Conservation (phyloP, 2,797 vertebrate genomes). For the Mus spretus region DNA sequence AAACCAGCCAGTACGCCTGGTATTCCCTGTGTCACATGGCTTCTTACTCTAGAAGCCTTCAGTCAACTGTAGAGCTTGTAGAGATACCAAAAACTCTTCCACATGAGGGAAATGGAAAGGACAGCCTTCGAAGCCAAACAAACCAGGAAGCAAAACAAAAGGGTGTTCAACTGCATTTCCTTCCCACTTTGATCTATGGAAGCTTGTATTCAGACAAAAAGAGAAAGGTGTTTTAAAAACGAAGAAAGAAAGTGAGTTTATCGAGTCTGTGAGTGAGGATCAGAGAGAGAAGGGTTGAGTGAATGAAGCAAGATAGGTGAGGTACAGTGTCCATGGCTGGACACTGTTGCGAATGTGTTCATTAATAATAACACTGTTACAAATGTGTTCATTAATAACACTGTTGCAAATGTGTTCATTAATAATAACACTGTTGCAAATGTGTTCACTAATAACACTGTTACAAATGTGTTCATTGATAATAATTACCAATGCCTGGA, state of each 20-base stretch:
- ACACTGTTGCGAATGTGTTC: background rate
- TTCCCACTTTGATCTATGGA: background rate
- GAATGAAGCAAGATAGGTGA: background rate
- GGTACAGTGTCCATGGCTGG: too few relatives aligned
- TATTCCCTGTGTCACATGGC: background rate
- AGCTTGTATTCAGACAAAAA: background rate
- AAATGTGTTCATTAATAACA: too few relatives aligned
- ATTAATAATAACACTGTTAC: background rate
- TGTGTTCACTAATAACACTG: too few relatives aligned
- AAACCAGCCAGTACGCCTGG: background rate
- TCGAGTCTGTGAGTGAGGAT: background rate
- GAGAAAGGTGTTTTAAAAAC: background rate
- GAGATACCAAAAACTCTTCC: background rate
- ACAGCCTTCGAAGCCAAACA: background rate
- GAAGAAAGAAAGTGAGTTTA: background rate
- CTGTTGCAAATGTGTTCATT: too few relatives aligned
- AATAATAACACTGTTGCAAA: too few relatives aligned
- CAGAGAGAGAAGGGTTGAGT: background rate
- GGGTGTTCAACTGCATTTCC: background rate
- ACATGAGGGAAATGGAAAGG: background rate
- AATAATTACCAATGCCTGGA: background rate
- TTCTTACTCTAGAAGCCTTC: background rate
- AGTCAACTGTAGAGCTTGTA: background rate
- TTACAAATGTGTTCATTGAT: background rate
- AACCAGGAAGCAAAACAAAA: slow-evolving; percentile 32